These are phyloP conservation scores for Ptiloglossa arizonensis DNA, from an alignment of 1,140 invertebrate species.

Conservation along the genomic window DNA sequence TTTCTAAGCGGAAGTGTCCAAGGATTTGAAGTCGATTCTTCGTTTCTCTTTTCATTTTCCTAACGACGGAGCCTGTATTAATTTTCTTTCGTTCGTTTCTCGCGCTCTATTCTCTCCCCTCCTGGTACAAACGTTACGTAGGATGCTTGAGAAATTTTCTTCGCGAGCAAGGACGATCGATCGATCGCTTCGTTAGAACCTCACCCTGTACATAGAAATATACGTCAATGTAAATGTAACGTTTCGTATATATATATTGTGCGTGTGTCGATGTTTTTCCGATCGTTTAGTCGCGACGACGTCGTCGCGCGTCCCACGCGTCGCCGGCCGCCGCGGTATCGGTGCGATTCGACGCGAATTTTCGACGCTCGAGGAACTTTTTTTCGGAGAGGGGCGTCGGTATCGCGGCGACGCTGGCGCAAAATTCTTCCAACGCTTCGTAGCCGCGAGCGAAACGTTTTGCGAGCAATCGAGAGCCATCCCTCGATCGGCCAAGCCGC, in stretches of 20 bases:
- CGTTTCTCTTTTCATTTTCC: too few relatives aligned
- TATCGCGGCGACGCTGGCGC: background rate
- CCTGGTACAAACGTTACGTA: too few relatives aligned
- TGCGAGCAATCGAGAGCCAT: slow-evolving; percentile 20
- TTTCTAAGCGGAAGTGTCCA: too few relatives aligned
- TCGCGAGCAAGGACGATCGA: too few relatives aligned
- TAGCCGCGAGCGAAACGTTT: slow-evolving; percentile 21
- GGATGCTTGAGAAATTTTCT: too few relatives aligned
- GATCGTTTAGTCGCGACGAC: slow-evolving; percentile 40
- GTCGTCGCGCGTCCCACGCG: slow-evolving; percentile 8
- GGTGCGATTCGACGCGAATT: background rate
- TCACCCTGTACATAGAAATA: background rate
- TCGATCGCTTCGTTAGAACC: too few relatives aligned
- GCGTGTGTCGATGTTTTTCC: slow-evolving; percentile 41
- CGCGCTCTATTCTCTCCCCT: too few relatives aligned
- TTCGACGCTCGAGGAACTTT: too few relatives aligned
- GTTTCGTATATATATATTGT: slow-evolving; percentile 32
- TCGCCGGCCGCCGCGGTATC: slow-evolving; percentile 5
- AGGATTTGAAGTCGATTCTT: too few relatives aligned
- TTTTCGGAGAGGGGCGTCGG: background rate
- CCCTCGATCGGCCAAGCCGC: background rate
- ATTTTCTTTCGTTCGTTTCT: too few relatives aligned
- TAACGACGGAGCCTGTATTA: too few relatives aligned
- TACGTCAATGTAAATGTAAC: slow-evolving; percentile 6
- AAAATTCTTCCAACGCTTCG: slow-evolving; percentile 31